These are phyloP conservation scores for Reinhardtius hippoglossoides DNA, from an alignment of 2,113 vertebrate species.

Conservation along the genomic window DNA sequence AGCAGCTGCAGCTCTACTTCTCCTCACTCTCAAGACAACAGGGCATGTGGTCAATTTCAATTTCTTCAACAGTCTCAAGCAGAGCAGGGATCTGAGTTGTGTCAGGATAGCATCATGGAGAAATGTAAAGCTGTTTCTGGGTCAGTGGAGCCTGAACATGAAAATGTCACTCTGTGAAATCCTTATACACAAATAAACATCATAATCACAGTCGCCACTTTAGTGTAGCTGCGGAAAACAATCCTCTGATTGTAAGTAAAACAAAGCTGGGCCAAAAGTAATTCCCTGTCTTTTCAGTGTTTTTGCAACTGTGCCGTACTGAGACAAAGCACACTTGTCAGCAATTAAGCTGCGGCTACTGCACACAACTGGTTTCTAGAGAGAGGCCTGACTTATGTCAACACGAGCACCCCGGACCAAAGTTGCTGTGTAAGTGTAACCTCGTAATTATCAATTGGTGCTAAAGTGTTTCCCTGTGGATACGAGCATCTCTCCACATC, in stretches of 20 bases:
- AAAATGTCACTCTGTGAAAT: not conserved
- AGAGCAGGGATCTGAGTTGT: slow-evolving; percentile 7
- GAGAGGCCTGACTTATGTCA: slow-evolving; percentile 20
- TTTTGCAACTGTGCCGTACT: slow-evolving; percentile 20
- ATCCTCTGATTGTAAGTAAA: slow-evolving; percentile 54
- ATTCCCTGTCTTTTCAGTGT: slow-evolving; percentile 39
- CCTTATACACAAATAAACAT: slow-evolving; percentile 22
- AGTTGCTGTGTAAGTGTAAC: slow-evolving; percentile 2
- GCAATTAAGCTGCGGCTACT: slow-evolving; percentile 57
- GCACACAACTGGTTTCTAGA: slow-evolving; percentile 33
- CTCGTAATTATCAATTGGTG: slow-evolving; percentile 4
- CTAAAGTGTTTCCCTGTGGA: slow-evolving; percentile 7
- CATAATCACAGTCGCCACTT: slow-evolving; percentile 10
- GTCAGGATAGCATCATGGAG: not conserved
- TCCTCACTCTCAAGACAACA: slow-evolving; percentile 14
- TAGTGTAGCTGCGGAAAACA: slow-evolving; percentile 43
- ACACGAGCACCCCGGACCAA: slow-evolving; percentile 23
- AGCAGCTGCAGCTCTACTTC: slow-evolving; percentile 55
- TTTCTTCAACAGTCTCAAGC: slow-evolving; percentile 13
- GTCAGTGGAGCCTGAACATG: not conserved
- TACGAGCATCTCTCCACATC: slow-evolving; percentile 16
- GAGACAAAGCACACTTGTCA: slow-evolving; percentile 53
- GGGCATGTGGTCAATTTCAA: slow-evolving; percentile 15
- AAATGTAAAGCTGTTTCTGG: not conserved
- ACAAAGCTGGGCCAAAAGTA: slow-evolving; percentile 55